Evolutionary conservation across 2,113 vertebrate species (phyloP).

Genomic region (Laticauda colubrina): DNA sequence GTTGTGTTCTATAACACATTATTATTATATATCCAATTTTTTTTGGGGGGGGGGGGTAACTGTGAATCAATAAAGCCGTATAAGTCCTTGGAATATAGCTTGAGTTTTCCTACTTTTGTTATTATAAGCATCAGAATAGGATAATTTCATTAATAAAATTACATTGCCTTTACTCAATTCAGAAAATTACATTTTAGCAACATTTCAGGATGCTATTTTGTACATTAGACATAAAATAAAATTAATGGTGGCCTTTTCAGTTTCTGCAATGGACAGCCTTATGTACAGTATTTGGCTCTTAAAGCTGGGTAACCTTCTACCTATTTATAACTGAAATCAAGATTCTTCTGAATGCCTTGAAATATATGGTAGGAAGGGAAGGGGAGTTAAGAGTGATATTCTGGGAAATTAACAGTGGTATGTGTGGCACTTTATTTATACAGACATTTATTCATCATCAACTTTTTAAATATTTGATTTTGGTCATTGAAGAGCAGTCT

Average conservation of each 20-base stretch:
- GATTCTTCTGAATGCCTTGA: constrained; percentile 36
- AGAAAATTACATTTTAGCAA: background rate
- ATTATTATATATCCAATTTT: background rate
- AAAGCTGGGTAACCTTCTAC: constrained; percentile 32
- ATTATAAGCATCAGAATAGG: background rate
- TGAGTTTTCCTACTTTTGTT: background rate
- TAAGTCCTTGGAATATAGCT: background rate
- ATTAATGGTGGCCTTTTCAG: background rate
- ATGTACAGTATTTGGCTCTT: background rate
- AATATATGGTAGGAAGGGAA: constrained; percentile 30
- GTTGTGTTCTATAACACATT: background rate
- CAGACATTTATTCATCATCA: constrained; percentile 55
- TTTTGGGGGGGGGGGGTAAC: background rate
- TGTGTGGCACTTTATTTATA: constrained; percentile 51
- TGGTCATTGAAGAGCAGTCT: constrained; percentile 45
- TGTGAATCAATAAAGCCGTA: background rate
- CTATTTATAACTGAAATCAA: constrained; percentile 36
- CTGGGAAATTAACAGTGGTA: constrained; percentile 47
- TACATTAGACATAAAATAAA: background rate
- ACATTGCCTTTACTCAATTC: background rate
- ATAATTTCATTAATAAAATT: background rate
- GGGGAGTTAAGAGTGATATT: constrained; percentile 46
- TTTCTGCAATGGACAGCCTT: background rate
- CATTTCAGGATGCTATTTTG: background rate
- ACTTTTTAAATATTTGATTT: constrained; percentile 40